Evolutionary conservation across 2,888 invertebrate species (phyloP).

Genomic region (Elysia crispata): DNA sequence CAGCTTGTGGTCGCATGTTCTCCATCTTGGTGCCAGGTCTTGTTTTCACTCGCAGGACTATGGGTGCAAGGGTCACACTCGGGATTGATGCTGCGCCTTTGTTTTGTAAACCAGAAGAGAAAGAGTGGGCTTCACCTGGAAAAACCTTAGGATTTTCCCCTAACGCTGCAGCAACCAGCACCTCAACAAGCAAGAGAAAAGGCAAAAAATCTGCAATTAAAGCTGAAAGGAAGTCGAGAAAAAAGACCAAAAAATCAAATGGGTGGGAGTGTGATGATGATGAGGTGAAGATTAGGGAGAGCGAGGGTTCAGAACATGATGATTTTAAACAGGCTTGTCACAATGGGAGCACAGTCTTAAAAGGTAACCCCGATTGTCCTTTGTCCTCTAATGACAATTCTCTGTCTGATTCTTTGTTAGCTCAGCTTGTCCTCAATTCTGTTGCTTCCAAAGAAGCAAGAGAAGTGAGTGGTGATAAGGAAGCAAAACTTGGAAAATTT

Average conservation of each 20-base stretch:
- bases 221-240: constrained; percentile 4
- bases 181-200: constrained; percentile 16
- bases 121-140: constrained; percentile 41
- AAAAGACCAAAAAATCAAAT: constrained; percentile 27
- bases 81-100: constrained; percentile 60
- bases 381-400: constrained; percentile 32
- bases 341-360: constrained; percentile 30
- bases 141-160: not conserved
- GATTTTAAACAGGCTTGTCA: constrained; percentile 31
- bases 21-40: constrained; percentile 68
- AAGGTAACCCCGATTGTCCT: not conserved
- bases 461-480: not conserved
- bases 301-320: constrained; percentile 23
- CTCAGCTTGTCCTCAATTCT: not conserved
- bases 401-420: not conserved
- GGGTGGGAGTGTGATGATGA: constrained; percentile 38
- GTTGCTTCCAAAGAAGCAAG: not conserved
- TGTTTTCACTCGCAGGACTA: constrained; percentile 69
- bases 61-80: constrained; percentile 74
- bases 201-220: constrained; percentile 1
- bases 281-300: constrained; percentile 10
- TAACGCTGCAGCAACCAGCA: not conserved
- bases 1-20: constrained; percentile 64
- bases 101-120: constrained; percentile 68
- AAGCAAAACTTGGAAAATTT: not conserved